These are phyloP conservation scores for Drosophila jambulina DNA, from an alignment of 1,140 invertebrate genomes.

Conservation along the genomic window DNA sequence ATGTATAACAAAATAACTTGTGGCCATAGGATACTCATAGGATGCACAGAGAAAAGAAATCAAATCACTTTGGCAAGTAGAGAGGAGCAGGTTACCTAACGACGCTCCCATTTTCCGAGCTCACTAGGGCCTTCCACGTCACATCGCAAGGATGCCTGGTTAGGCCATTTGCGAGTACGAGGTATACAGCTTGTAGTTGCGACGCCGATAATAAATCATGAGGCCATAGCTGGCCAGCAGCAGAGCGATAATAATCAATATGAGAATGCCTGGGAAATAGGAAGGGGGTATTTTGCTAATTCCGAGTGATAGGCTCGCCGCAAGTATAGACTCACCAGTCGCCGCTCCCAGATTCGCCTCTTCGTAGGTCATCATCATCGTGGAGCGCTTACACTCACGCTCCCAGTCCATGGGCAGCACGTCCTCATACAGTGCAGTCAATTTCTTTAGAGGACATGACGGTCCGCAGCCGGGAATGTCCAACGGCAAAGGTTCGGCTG, in stretches of 20 bases:
- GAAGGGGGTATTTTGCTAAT: neutral
- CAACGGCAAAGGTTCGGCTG: conserved; percentile 86
- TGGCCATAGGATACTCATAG: conserved; percentile 4
- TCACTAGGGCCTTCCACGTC: conserved; percentile 17
- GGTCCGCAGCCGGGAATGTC: conserved; percentile 87
- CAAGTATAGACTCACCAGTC: conserved; percentile 60
- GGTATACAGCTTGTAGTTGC: conserved; percentile 66
- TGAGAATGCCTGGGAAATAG: conserved; percentile 61
- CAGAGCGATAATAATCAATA: conserved; percentile 65
- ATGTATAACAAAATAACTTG: conserved; percentile 8
- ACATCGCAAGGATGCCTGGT: neutral
- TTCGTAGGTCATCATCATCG: conserved; percentile 81
- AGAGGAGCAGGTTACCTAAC: conserved; percentile 4
- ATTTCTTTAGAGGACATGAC: conserved; percentile 87
- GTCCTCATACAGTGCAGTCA: conserved; percentile 86
- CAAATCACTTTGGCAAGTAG: conserved; percentile 26
- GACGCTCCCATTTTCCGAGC: conserved; percentile 5
- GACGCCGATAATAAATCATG: conserved; percentile 79
- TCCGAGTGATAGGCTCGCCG: neutral
- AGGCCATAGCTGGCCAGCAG: conserved; percentile 67
- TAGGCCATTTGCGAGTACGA: conserved; percentile 79
- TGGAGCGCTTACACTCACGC: conserved; percentile 86
- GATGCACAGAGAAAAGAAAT: neutral
- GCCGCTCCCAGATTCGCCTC: conserved; percentile 79
- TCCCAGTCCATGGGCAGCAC: conserved; percentile 87